Percentiles rank a stretch among this genome's conserved stretches.
phyloP scores from a whole-genome alignment of 2,888 invertebrate genomes.

The Scaptodrosophila latifasciaeformis region DNA sequence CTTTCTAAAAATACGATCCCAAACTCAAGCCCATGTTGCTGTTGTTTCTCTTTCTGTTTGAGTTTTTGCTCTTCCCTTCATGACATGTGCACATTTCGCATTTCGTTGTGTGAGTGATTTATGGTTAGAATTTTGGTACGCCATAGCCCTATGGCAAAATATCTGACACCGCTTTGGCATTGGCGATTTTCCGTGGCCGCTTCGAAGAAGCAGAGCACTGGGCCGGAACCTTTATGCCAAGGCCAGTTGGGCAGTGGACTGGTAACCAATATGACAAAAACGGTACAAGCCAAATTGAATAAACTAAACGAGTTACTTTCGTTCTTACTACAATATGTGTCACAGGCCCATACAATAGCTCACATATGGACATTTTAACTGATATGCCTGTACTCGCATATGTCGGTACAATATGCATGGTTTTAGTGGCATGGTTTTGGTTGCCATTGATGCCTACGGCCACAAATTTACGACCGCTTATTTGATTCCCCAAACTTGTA shows the following conservation, averaged over 20 bases:
- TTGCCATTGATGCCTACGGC: not conserved
- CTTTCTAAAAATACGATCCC: constrained; percentile 1
- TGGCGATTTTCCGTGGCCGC: constrained; percentile 33
- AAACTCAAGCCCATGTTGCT: constrained; percentile 1
- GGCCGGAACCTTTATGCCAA: not conserved
- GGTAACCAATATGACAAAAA: not conserved
- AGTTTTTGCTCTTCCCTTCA: constrained; percentile 29
- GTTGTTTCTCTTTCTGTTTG: constrained; percentile 10
- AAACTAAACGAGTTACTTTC: constrained; percentile 64
- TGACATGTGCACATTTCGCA: constrained; percentile 66
- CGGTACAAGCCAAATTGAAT: constrained; percentile 45
- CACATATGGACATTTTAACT: too few relatives aligned
- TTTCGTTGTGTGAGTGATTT: constrained; percentile 64
- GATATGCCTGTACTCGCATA: too few relatives aligned
- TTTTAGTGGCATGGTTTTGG: not conserved
- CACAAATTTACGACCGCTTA: too few relatives aligned
- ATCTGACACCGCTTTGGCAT: too few relatives aligned
- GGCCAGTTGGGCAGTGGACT: constrained; percentile 12
- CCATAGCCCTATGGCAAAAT: too few relatives aligned
- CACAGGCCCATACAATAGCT: too few relatives aligned
- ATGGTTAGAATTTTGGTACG: too few relatives aligned
- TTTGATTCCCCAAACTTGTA: too few relatives aligned
- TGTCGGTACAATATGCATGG: too few relatives aligned
- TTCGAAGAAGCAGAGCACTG: constrained; percentile 1
- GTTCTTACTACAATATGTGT: constrained; percentile 12